A percentile compares a stretch with the other conserved stretches of the same genome.
phyloP scores from a whole-genome alignment of 2,888 invertebrate genomes.

The Heliconius hortense region DNA sequence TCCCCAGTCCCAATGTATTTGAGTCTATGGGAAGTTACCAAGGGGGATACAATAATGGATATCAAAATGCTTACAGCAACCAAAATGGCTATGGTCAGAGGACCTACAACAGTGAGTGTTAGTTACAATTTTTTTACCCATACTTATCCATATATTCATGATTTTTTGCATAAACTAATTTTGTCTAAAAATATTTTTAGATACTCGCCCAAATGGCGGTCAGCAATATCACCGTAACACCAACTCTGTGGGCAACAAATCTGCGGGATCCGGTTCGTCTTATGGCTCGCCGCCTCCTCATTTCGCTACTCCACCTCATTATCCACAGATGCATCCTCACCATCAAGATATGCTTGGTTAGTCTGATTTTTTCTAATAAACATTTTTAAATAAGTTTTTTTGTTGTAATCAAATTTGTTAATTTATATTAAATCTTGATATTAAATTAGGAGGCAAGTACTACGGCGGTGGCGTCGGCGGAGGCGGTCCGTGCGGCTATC shows the following conservation, averaged over 20 bases:
- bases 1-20: constrained; percentile 82
- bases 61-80: constrained; percentile 77
- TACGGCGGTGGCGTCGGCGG: constrained; percentile 86
- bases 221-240: constrained; percentile 70
- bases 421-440: constrained; percentile 50
- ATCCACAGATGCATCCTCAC: constrained; percentile 77
- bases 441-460: constrained; percentile 84
- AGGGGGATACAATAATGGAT: constrained; percentile 77
- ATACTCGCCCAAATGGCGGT: constrained; percentile 63
- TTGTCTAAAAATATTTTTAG: constrained; percentile 44
- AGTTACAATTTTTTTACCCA: background rate
- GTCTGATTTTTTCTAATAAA: constrained; percentile 34
- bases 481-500: constrained; percentile 84
- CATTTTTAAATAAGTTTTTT: background rate
- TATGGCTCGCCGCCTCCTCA: constrained; percentile 79
- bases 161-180: background rate
- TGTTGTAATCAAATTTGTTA: background rate
- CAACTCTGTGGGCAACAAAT: constrained; percentile 65
- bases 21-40: constrained; percentile 82
- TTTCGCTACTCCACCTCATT: constrained; percentile 73
- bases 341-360: constrained; percentile 78
- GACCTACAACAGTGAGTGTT: constrained; percentile 67
- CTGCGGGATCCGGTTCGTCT: constrained; percentile 71
- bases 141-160: background rate
- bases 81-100: constrained; percentile 76